Base-by-base conservation (phyloP, 2,797 vertebrate species). In the Simalia tracyae region DNA sequence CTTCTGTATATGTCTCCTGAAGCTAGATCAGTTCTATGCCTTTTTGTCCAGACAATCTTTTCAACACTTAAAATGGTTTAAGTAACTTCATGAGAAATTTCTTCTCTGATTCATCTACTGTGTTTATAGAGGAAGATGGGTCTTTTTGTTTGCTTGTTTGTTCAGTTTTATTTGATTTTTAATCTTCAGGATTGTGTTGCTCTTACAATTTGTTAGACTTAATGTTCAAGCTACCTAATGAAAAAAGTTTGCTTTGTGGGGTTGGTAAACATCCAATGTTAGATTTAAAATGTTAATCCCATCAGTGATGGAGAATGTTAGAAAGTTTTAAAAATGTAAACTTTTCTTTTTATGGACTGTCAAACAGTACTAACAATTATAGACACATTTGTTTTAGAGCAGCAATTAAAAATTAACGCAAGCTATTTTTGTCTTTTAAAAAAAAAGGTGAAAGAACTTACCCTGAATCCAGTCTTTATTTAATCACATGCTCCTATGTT, bases 241-340 rank as follows among this genome's bases (percentile, higher is more conserved):
- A 54, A 31, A 60, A 60, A 24, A 54, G 22, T 64, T 90, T 89
- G 60, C 46, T 92, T 93, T 84, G 42, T n/a, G 54, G 66, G 84
- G 36, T n/a, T 92, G 56, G 72, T 66, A 84, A 93, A 88, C 68
- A 59, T 60, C 56, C 84, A 90, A 87, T 86, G n/a, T 92, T 93
- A 88, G 68, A 28, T 68, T 86, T 84, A 28, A 42, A 81, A 66
- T 17, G 31, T 72, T 87, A 60, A 66, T 31, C 36, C 5, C 66
- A 9, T 28, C 4, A 4, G 42, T 84, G 9, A 56, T 61, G 17
- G 66, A 57, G 59, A 81, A 50, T 42, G 15, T 36, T 5, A n/a
- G n/a, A 15, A 81, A 15, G 14, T 12, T 22, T 86, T 76, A 56
- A 26, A 61, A 60, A 92, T 26, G 31, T 60, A 31, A 64, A n/a